A percentile compares a stretch with the other conserved stretches of the same genome.
Conservation (phyloP, 2,113 vertebrate genomes). For the Morphnarchus princeps region DNA sequence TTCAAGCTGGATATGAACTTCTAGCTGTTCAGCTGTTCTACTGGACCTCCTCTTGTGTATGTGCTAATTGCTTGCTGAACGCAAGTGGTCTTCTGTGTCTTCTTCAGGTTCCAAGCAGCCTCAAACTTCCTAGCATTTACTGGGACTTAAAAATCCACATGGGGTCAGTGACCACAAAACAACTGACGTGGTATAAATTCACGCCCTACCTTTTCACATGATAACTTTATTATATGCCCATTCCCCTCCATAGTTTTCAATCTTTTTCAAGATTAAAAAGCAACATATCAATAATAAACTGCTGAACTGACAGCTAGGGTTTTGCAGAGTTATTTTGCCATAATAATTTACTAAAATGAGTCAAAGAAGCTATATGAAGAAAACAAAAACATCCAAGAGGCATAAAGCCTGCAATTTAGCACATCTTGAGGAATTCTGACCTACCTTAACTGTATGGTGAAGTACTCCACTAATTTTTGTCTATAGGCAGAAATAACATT, state of each 20-base stretch:
- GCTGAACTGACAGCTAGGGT: not conserved
- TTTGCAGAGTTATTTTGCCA: not conserved
- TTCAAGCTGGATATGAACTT: not conserved
- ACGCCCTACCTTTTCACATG: accelerated
- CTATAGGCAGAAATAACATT: slow-evolving; percentile 73
- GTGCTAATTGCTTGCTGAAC: not conserved
- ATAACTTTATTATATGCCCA: not conserved
- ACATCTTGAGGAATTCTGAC: not conserved
- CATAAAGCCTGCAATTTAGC: not conserved
- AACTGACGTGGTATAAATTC: not conserved
- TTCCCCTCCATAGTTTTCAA: not conserved
- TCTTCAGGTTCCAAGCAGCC: not conserved
- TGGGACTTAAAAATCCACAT: not conserved
- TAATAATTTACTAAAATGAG: not conserved
- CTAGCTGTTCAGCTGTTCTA: not conserved
- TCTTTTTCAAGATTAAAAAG: not conserved
- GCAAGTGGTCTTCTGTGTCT: not conserved
- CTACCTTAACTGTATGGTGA: slow-evolving; percentile 86
- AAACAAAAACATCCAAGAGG: not conserved
- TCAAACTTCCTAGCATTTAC: not conserved
- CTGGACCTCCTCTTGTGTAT: not conserved
- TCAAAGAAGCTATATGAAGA: not conserved
- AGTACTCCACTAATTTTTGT: slow-evolving; percentile 87
- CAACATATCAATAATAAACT: not conserved
- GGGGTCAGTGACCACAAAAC: not conserved